Evolutionary conservation across 1,140 invertebrate species (phyloP), one percentile per base, ranked within the genome.

Genomic region (Hydropsyche tenuis): DNA sequence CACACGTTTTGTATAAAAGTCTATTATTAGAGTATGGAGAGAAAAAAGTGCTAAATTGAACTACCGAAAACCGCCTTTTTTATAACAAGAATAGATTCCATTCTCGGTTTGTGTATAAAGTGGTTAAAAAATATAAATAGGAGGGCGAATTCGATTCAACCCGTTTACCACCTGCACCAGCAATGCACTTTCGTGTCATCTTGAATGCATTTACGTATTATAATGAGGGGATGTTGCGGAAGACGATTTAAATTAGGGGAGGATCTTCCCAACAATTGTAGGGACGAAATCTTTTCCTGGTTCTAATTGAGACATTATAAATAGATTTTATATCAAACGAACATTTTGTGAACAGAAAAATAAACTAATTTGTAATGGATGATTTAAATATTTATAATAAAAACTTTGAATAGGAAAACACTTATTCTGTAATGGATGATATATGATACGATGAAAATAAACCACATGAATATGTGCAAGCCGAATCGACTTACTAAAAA

Each of bases 211-310:
- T 65, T 43, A 43, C n/a, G n/a, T 27, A 63, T 60, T 12, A 60
- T 25, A 25, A 65, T 12, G 65, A 22, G 43, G 12, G 16, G 43
- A 68, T 51, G 23, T 11, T 25, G 45, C 65, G 30, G 56, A 68
- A 68, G 65, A 42, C 37, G 65, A 68, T 68, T 22, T 22, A 43
- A 68, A 65, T 65, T 65, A 65, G 63, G 63, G 63, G 63, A 65
- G n/a, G 16, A 65, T 65, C 63, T 43, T 45, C 16, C 14, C 6
- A 22, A 23, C 27, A 25, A 68, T n/a, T 30, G 2, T 7, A 45
- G 45, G 18, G 12, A 23, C 9, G 11, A 20, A 22, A 22, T 18
- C 22, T 25, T 60, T 60, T 60, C 22, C 3, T 25, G 20, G 16
- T 16, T 53, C 6, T n/a, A 27, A 68, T 68, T 48, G 27, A 48